Conservation (phyloP, 2,113 vertebrate genomes). For the Daboia siamensis region DNA sequence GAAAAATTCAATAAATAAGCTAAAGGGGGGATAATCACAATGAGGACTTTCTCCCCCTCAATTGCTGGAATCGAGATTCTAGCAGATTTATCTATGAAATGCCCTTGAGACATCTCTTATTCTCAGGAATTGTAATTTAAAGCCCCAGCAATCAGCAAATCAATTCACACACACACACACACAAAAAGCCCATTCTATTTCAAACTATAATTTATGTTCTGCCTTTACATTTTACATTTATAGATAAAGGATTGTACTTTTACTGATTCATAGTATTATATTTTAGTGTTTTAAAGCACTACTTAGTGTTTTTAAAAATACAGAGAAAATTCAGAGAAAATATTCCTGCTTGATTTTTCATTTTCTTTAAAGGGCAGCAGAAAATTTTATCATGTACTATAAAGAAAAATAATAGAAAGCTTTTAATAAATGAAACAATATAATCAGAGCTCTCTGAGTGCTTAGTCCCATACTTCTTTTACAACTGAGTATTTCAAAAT, state of each 20-base stretch:
- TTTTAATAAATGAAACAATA: neutral
- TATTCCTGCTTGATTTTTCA: neutral
- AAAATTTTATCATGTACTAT: neutral
- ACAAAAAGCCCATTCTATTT: neutral
- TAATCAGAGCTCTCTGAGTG: neutral
- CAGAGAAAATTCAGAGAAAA: neutral
- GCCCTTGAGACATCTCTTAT: neutral
- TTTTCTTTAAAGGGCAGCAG: neutral
- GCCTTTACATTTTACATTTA: neutral
- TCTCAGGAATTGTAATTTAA: neutral
- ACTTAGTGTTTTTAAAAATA: neutral
- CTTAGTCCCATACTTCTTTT: neutral
- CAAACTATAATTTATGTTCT: neutral
- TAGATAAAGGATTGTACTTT: neutral
- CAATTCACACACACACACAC: neutral
- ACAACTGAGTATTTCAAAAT: neutral
- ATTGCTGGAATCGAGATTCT: neutral
- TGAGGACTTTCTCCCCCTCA: neutral
- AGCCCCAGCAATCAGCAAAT: neutral
- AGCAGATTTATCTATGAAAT: neutral
- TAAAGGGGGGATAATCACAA: neutral
- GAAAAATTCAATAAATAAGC: neutral
- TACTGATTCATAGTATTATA: neutral
- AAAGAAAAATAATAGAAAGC: neutral
- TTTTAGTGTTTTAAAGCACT: neutral